A percentile compares a stretch with the other conserved stretches of the same genome.
Evolutionary conservation across 2,113 vertebrate species (phyloP).

Genomic region (Serilophus lunatus): DNA sequence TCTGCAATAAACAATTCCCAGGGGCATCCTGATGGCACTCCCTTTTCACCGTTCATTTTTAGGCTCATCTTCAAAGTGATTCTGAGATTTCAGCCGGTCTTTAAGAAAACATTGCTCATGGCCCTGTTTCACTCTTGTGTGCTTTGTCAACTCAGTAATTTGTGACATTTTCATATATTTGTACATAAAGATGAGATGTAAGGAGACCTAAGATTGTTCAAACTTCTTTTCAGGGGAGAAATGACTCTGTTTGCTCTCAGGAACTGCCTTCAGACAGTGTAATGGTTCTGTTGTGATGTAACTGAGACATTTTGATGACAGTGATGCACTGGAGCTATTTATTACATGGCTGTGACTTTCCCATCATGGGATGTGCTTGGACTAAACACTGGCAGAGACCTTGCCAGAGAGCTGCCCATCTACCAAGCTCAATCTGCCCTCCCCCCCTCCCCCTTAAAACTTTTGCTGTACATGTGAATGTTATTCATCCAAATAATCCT

Average conservation of each 20-base stretch:
- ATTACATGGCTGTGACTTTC: background rate
- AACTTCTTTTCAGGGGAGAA: background rate
- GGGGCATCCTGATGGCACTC: background rate
- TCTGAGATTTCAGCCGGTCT: background rate
- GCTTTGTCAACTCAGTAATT: background rate
- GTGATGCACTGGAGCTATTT: background rate
- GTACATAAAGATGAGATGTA: background rate
- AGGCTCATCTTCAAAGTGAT: background rate
- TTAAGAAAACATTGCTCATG: background rate
- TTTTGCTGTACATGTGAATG: background rate
- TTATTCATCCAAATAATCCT: background rate
- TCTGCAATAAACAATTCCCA: background rate
- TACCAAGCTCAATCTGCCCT: background rate
- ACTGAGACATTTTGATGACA: background rate
- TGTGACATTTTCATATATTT: background rate
- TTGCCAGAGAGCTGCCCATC: background rate
- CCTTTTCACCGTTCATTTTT: background rate
- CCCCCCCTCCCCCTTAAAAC: background rate
- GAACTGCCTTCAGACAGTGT: background rate
- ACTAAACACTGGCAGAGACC: background rate
- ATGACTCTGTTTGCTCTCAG: background rate
- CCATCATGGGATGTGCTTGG: background rate
- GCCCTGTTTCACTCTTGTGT: background rate
- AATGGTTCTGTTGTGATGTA: background rate
- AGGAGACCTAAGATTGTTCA: background rate